Conservation (phyloP, 2,888 invertebrate species). For the Melanchra persicariae region DNA sequence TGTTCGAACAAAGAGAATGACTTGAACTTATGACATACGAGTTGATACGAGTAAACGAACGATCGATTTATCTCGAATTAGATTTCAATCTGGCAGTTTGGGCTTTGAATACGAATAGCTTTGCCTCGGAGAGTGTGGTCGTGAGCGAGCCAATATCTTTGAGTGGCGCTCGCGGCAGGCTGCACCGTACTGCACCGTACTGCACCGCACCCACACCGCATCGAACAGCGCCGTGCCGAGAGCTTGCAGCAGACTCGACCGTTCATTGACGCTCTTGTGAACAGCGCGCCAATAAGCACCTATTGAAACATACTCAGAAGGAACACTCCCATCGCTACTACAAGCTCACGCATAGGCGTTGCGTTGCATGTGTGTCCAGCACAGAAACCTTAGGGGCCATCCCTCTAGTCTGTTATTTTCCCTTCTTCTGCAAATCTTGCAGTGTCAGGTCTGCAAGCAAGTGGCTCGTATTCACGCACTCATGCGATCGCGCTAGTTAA, state of each 20-base stretch:
- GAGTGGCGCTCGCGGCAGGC: constrained; percentile 4
- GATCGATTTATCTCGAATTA: constrained; percentile 10
- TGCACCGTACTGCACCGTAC: not conserved
- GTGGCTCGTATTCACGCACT: too few relatives aligned
- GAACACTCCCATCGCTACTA: not conserved
- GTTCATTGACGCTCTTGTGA: constrained; percentile 1
- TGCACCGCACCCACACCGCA: not conserved
- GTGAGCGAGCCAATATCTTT: constrained; percentile 22
- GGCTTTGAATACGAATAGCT: constrained; percentile 3
- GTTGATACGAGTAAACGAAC: not conserved
- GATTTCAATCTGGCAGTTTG: constrained; percentile 18
- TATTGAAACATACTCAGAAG: not conserved
- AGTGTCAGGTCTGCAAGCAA: too few relatives aligned
- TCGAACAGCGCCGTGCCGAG: too few relatives aligned
- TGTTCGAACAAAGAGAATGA: not conserved
- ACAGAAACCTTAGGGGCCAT: too few relatives aligned
- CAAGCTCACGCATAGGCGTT: not conserved
- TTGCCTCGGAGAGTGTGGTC: not conserved
- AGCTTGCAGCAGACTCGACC: not conserved
- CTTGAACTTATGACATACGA: not conserved
- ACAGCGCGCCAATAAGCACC: not conserved
- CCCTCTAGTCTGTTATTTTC: too few relatives aligned
- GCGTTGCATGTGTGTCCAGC: too few relatives aligned
- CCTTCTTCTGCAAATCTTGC: too few relatives aligned
- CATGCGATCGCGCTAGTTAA: too few relatives aligned